Base-by-base conservation (phyloP, 2,888 invertebrate species). In the Ernsta delagoae region DNA sequence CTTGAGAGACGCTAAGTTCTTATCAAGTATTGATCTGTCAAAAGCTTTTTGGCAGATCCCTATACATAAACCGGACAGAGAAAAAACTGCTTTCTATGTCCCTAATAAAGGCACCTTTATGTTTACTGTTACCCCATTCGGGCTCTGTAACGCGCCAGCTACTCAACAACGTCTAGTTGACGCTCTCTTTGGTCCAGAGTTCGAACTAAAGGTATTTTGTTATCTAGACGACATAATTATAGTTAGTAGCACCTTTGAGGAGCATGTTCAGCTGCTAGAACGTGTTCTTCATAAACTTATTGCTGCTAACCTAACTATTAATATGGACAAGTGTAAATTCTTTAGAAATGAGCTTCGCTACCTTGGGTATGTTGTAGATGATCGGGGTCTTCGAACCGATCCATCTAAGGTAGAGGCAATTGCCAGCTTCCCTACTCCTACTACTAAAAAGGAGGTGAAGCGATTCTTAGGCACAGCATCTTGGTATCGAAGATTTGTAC, bases 351-450 rank as follows among this genome's bases (percentile, higher is more conserved):
- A 48, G n/a, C 45, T 48, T 5, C 45, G 45, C n/a, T 48, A 48
- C 45, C n/a, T 48, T 5, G 45, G 45, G 5, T 48, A 48, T 48
- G 5, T 48, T n/a, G 45, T 48, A n/a, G 45, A 48, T n/a, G 45
- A 48, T 48, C n/a, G 45, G n/a, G 45, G 45, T 48, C 45, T 48
- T 48, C 45, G 45, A 5, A 48, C 45, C n/a, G 45, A 48, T 48
- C 45, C 45, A 5, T 6, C 45, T 12, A 48, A 48, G 45, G 45
- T 48, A 12, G 45, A 48, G n/a, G 45, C 45, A n/a, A 48, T 48
- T 6, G 45, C 45, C 6, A 48, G 45, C n/a, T 48, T 48, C n/a
- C 45, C 45, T 45, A 45, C 45, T 45, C 45, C 45, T n/a, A 45
- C 45, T 5, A 45, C 45, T 45, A 45, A 45, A n/a, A 45, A 45